These are phyloP conservation scores for Acyrthosiphon pisum DNA, from an alignment of 1,140 invertebrate species.

Conservation along the genomic window DNA sequence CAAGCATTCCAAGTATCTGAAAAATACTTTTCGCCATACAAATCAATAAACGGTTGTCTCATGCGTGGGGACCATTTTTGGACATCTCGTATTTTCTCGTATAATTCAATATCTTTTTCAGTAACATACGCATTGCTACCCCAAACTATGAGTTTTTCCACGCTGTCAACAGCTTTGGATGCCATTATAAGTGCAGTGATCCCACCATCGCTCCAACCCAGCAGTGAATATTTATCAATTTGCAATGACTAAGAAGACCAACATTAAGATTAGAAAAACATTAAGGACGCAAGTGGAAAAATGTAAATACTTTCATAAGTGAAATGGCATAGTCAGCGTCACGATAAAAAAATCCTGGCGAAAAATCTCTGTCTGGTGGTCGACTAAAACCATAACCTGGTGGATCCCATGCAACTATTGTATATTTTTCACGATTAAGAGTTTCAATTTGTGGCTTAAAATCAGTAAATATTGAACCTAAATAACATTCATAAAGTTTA, in stretches of 20 bases:
- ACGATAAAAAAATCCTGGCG: constrained; percentile 73
- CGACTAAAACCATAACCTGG: constrained; percentile 86
- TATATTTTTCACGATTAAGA: constrained; percentile 74
- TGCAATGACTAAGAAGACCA: constrained; percentile 66
- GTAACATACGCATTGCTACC: constrained; percentile 79
- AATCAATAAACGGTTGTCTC: constrained; percentile 74
- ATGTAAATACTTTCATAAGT: constrained; percentile 74
- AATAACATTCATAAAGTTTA: not conserved
- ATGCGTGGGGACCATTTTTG: constrained; percentile 81
- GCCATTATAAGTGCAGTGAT: constrained; percentile 79
- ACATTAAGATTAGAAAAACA: not conserved
- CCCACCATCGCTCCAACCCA: constrained; percentile 92
- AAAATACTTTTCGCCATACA: constrained; percentile 81
- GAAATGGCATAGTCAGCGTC: constrained; percentile 76
- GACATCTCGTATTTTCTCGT: constrained; percentile 72
- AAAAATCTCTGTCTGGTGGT: constrained; percentile 77
- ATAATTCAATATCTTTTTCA: constrained; percentile 72
- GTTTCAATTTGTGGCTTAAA: constrained; percentile 80
- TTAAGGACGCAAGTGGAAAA: not conserved
- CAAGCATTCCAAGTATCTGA: constrained; percentile 74
- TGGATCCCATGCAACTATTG: constrained; percentile 85
- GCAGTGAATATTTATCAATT: constrained; percentile 75
- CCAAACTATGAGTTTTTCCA: constrained; percentile 80
- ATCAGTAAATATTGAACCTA: constrained; percentile 78
- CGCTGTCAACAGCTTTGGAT: constrained; percentile 70